These are phyloP conservation scores for Amphipyra tragopoginis DNA, from an alignment of 2,888 invertebrate genomes.

Conservation along the genomic window DNA sequence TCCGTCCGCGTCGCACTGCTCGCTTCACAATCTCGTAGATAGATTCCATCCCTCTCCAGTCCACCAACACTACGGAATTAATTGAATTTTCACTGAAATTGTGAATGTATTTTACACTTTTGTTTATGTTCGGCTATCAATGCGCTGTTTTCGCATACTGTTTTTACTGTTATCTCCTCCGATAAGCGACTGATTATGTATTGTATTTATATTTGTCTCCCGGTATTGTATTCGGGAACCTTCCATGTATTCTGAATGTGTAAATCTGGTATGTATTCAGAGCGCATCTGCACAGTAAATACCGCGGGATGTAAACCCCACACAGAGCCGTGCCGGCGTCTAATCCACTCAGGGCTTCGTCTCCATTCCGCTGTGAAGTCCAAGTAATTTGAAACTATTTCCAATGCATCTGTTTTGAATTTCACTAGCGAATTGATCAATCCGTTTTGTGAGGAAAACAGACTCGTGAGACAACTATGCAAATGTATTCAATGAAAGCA, in stretches of 20 bases:
- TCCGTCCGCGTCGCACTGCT: conserved; percentile 53
- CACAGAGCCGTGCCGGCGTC: conserved; percentile 33
- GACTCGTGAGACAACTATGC: conserved; percentile 7
- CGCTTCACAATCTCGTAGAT: conserved; percentile 38
- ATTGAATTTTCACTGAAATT: conserved; percentile 39
- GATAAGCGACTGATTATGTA: conserved; percentile 32
- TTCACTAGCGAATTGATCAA: conserved; percentile 45
- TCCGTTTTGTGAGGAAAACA: conserved; percentile 32
- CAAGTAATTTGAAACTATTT: conserved; percentile 47
- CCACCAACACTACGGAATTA: conserved; percentile 23
- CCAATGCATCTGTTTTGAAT: conserved; percentile 58
- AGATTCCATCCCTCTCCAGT: conserved; percentile 24
- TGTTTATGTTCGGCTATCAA: conserved; percentile 32
- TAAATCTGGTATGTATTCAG: conserved; percentile 36
- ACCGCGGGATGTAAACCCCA: conserved; percentile 31
- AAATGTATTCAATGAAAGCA: conserved; percentile 30
- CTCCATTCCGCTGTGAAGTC: conserved; percentile 42
- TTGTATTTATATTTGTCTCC: conserved; percentile 39
- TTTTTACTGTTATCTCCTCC: conserved; percentile 45
- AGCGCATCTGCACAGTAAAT: conserved; percentile 26
- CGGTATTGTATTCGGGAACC: conserved; percentile 24
- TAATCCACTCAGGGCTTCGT: conserved; percentile 59
- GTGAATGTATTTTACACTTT: conserved; percentile 23
- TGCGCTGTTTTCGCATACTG: conserved; percentile 37
- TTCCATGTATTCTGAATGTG: conserved; percentile 27